phyloP scores from a whole-genome alignment of 2,888 invertebrate genomes.

The Nomada hirtipes region DNA sequence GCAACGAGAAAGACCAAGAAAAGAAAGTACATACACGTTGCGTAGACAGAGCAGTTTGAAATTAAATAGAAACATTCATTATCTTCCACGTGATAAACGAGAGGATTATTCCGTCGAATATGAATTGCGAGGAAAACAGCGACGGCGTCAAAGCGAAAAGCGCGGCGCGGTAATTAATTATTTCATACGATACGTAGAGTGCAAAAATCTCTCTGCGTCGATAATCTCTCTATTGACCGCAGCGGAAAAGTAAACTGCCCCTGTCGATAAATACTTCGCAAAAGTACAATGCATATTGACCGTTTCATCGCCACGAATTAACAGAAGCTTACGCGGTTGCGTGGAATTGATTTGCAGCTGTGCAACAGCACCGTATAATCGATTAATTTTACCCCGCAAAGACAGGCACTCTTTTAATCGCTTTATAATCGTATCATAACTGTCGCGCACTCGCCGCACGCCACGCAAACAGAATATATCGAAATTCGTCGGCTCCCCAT shows the following conservation, averaged over 20 bases:
- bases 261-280: neutral
- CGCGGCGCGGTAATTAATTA: neutral
- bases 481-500: conserved; percentile 35
- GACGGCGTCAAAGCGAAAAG: neutral
- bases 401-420: conserved; percentile 42
- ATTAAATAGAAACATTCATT: neutral
- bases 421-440: conserved; percentile 51
- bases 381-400: neutral
- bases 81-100: neutral
- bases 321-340: conserved; percentile 13
- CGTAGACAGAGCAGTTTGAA: neutral
- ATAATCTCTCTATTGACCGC: neutral
- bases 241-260: neutral
- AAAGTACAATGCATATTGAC: neutral
- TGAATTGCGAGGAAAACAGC: neutral
- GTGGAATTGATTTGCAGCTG: conserved; percentile 29
- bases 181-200: no score
- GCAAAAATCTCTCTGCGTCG: neutral
- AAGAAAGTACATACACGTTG: neutral
- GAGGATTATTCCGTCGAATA: neutral
- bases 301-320: conserved; percentile 1
- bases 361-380: conserved; percentile 5
- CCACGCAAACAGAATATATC: conserved; percentile 37
- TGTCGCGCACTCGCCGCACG: conserved; percentile 18
- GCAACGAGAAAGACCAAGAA: neutral